Conservation (phyloP, 1,140 invertebrate genomes). For the Tetramorium parvispinum region DNA sequence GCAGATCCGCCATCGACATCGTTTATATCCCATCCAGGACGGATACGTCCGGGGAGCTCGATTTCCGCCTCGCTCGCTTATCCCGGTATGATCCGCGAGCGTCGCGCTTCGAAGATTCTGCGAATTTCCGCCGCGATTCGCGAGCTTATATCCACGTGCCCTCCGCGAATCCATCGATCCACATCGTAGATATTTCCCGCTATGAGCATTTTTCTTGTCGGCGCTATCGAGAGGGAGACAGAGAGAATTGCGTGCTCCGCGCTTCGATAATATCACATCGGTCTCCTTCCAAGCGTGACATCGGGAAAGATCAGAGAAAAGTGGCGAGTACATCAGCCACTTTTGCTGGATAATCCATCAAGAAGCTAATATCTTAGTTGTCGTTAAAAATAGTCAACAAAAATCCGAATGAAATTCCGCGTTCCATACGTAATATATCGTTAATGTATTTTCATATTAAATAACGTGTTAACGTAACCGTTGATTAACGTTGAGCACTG, state of each 20-base stretch:
- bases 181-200: conserved; percentile 26
- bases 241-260: background rate
- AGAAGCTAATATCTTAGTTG: conserved; percentile 43
- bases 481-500: background rate
- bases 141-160: conserved; percentile 1
- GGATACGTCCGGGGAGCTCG: conserved; percentile 34
- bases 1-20: conserved; percentile 8
- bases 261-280: conserved; percentile 38
- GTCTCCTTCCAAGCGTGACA: conserved; percentile 14
- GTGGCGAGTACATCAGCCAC: conserved; percentile 13
- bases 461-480: background rate
- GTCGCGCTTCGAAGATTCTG: conserved; percentile 43
- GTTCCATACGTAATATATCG: background rate
- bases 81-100: conserved; percentile 31
- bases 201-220: conserved; percentile 33
- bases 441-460: background rate
- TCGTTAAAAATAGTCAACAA: conserved; percentile 8
- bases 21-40: conserved; percentile 42
- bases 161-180: conserved; percentile 35
- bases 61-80: conserved; percentile 49
- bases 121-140: conserved; percentile 43
- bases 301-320: conserved; percentile 22
- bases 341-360: conserved; percentile 45
- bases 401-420: background rate
- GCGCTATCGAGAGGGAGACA: background rate